A percentile compares a stretch with the other conserved stretches of the same genome.
These are phyloP conservation scores for Pammene fasciana DNA, from an alignment of 2,888 invertebrate genomes.

Conservation along the genomic window DNA sequence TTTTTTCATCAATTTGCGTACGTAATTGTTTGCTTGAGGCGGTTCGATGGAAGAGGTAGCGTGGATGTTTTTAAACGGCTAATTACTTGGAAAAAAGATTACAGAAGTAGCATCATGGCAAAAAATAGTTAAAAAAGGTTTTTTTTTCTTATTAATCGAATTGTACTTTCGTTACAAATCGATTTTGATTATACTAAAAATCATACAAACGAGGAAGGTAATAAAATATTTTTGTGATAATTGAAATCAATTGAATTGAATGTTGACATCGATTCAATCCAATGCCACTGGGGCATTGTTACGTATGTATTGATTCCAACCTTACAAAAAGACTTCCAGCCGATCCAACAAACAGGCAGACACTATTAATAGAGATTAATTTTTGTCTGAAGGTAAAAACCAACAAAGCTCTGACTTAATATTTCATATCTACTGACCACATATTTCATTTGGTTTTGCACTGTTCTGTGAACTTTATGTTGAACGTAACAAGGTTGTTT, in stretches of 20 bases:
- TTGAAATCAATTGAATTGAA: conserved; percentile 25
- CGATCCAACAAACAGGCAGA: conserved; percentile 30
- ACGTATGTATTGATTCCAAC: conserved; percentile 34
- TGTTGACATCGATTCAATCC: conserved; percentile 30
- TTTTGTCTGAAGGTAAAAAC: conserved; percentile 38
- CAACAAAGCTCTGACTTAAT: conserved; percentile 25
- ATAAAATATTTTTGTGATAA: conserved; percentile 10
- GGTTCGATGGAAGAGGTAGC: conserved; percentile 20
- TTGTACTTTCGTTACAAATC: too few species aligned
- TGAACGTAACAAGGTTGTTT: neutral
- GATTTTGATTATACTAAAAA: too few species aligned
- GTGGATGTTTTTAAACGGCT: neutral
- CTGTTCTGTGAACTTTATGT: neutral
- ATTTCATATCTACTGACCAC: neutral
- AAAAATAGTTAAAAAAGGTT: too few species aligned
- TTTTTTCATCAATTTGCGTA: conserved; percentile 33
- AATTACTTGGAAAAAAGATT: conserved; percentile 7
- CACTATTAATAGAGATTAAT: conserved; percentile 35
- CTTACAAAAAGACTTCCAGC: conserved; percentile 32
- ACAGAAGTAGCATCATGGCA: neutral
- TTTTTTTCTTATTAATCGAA: too few species aligned
- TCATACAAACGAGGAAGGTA: too few species aligned
- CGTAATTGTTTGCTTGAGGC: conserved; percentile 36
- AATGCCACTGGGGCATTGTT: conserved; percentile 30
- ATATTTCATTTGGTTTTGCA: neutral